Evolutionary conservation across 1,140 invertebrate species (phyloP), one percentile per base, ranked within the genome.

Genomic region (Drosophila setifemur): DNA sequence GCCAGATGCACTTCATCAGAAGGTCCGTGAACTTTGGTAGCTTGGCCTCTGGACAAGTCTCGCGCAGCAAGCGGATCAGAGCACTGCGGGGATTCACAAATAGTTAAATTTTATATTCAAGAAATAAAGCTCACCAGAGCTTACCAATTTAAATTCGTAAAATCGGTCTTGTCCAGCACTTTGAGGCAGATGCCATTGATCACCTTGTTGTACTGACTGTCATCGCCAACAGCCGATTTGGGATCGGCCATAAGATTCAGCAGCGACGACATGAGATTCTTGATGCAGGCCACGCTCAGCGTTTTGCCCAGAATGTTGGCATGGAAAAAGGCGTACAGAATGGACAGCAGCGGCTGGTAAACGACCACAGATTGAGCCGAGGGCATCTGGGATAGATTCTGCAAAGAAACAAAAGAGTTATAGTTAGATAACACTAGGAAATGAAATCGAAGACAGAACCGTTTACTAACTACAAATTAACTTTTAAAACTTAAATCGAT

Each of bases 1-100:
- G 95, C 96, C 96, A 97, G 28, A 96, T 92, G 87, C 96, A 97
- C 91, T 97, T 97, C 95, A 97, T 96, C 2, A 96, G 93, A n/a
- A 97, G 88, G 72, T 97, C 96, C 16, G 94, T 92, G 60, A 95
- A 96, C 70, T 96, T 95, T 0, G 92, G 91, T 9, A 92, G 88
- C 44, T 91, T 91, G 74, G 91, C 93, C n/a, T 92, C 94, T 8
- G 92, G 92, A 3, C 96, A 93, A 73, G 94, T 94, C 40, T 96
- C 95, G 63, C 95, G 94, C 16, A 97, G 90, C 26, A 96, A 90
- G 77, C 95, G 93, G 18, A 97, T 93, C 23, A 96, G 90, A 31
- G 95, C 95, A 90, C 95, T 96, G 76, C 11, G 91, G 11, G 11
- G 1, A 6, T 11, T 21, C n/a, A n/a, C n/a, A n/a, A n/a, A n/a